Evolutionary conservation across 2,888 invertebrate species (phyloP).

Genomic region (Agrotis ipsilon): DNA sequence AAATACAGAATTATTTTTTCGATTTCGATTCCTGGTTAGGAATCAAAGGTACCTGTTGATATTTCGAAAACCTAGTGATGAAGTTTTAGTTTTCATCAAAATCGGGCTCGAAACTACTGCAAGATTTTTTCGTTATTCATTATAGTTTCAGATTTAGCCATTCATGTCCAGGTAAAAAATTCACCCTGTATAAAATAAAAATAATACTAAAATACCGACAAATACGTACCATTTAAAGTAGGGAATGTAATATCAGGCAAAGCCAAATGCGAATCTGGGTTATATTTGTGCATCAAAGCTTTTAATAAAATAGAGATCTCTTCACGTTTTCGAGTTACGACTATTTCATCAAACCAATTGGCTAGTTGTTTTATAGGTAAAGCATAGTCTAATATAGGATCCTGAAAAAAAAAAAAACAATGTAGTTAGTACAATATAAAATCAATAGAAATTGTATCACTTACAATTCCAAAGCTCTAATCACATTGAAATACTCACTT

Average conservation of each 20-base stretch:
- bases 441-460: background rate
- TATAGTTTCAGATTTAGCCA: too few relatives aligned
- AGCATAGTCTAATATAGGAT: slow-evolving; percentile 95
- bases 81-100: too few relatives aligned
- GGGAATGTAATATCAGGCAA: slow-evolving; percentile 95
- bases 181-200: background rate
- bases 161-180: too few relatives aligned
- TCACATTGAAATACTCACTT: slow-evolving; percentile 88
- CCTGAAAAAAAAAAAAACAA: slow-evolving; percentile 87
- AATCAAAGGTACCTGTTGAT: too few relatives aligned
- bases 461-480: background rate
- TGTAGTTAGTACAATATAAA: background rate
- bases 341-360: slow-evolving; percentile 96
- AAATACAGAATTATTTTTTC: too few relatives aligned
- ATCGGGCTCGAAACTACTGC: too few relatives aligned
- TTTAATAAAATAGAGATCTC: slow-evolving; percentile 96
- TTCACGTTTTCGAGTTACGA: slow-evolving; percentile 96
- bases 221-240: slow-evolving; percentile 92
- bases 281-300: slow-evolving; percentile 93
- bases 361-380: slow-evolving; percentile 95
- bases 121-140: too few relatives aligned
- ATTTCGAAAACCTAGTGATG: too few relatives aligned
- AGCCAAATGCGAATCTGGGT: slow-evolving; percentile 92
- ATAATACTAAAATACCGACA: background rate
- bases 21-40: too few relatives aligned